phyloP scores from a whole-genome alignment of 2,113 vertebrate genomes.

The Vidua macroura region DNA sequence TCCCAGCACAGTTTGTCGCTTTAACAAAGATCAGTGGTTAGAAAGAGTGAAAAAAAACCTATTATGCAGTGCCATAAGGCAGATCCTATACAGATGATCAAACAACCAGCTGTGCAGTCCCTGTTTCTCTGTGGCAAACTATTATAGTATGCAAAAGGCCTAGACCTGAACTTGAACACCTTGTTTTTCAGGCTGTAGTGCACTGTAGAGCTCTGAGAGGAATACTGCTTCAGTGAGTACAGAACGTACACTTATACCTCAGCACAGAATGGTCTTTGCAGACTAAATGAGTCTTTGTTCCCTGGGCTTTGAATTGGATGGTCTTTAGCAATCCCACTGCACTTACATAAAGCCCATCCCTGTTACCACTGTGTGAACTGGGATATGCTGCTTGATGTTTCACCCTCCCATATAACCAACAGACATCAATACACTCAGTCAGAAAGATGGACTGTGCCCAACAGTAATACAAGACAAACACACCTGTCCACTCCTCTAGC shows the following conservation, averaged over 20 bases:
- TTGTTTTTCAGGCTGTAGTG: neutral
- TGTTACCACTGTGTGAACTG: neutral
- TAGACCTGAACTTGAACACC: neutral
- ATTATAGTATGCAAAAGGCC: neutral
- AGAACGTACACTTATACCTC: neutral
- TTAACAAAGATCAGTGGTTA: constrained; percentile 27
- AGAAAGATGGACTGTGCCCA: neutral
- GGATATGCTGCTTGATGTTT: neutral
- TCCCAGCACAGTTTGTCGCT: neutral
- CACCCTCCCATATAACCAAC: neutral
- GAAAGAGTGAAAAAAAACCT: neutral
- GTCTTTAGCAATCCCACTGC: neutral
- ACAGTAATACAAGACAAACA: neutral
- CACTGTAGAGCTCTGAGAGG: neutral
- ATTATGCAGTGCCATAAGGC: neutral
- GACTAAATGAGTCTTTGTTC: neutral
- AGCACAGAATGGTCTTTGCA: neutral
- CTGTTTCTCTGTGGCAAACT: neutral
- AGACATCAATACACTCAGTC: neutral
- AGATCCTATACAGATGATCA: neutral
- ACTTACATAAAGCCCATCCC: neutral
- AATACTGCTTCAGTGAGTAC: neutral
- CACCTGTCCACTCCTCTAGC: neutral
- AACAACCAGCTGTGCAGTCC: neutral
- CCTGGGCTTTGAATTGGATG: neutral